Percentiles rank a stretch among this genome's conserved stretches.
Conservation (phyloP, 2,888 invertebrate species). For the Cheilosia vulpina region DNA sequence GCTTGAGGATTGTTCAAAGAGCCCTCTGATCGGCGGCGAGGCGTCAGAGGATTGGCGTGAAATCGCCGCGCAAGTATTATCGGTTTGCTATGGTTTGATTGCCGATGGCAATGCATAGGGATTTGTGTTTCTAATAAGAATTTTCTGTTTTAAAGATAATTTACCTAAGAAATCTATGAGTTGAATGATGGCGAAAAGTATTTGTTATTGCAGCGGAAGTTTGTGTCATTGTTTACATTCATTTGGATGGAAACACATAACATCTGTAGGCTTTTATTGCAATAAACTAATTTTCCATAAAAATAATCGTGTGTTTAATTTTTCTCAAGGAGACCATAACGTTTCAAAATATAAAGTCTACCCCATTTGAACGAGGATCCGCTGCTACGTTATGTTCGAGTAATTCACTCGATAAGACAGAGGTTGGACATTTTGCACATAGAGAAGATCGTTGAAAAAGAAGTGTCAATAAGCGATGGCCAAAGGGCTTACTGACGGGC, state of each 20-base stretch:
- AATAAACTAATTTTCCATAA: background rate
- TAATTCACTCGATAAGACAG: no score
- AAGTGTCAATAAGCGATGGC: no score
- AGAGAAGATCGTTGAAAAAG: no score
- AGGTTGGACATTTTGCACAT: no score
- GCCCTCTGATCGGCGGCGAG: conserved; percentile 86
- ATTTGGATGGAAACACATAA: background rate
- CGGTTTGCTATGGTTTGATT: conserved; percentile 78
- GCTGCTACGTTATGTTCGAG: no score
- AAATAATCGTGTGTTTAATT: background rate
- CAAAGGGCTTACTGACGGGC: no score
- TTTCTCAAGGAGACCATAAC: background rate
- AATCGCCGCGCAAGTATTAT: conserved; percentile 86
- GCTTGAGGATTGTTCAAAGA: conserved; percentile 86
- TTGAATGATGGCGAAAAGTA: background rate
- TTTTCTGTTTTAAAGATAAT: conserved; percentile 8
- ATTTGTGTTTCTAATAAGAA: background rate
- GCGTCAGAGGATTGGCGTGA: conserved; percentile 87
- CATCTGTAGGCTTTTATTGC: background rate
- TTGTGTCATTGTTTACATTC: background rate
- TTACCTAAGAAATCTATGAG: background rate
- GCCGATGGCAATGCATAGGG: conserved; percentile 29
- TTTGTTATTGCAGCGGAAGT: background rate
- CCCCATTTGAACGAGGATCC: no score
- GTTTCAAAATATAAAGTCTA: no score